phyloP scores from a whole-genome alignment of 1,140 invertebrate species.

The Drosophila subpulchrella region DNA sequence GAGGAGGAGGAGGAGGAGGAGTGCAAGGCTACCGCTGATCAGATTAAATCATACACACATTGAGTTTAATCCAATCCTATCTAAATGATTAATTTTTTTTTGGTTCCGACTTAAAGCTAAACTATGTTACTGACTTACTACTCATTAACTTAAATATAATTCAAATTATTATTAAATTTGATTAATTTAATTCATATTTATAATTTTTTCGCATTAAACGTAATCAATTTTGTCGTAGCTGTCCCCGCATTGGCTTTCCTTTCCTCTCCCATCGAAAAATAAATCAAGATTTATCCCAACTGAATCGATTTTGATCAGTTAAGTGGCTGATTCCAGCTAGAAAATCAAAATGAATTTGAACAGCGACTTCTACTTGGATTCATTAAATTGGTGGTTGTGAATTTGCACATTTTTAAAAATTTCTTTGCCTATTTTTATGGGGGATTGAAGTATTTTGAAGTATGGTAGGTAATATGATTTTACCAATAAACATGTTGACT shows the following conservation, averaged over 20 bases:
- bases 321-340: not conserved
- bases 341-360: too few relatives aligned
- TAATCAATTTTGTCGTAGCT: conserved; percentile 73
- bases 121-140: conserved; percentile 80
- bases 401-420: too few relatives aligned
- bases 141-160: conserved; percentile 83
- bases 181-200: conserved; percentile 83
- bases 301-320: conserved; percentile 17
- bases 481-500: not conserved
- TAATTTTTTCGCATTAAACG: conserved; percentile 81
- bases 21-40: conserved; percentile 20
- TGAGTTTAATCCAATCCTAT: conserved; percentile 36
- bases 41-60: conserved; percentile 39
- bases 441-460: too few relatives aligned
- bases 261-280: conserved; percentile 8
- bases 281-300: conserved; percentile 36
- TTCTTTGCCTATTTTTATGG: too few relatives aligned
- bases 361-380: not conserved
- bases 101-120: conserved; percentile 69
- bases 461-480: not conserved
- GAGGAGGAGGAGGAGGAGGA: conserved; percentile 13
- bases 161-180: conserved; percentile 82
- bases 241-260: conserved; percentile 60
- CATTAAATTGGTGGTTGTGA: too few relatives aligned
- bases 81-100: conserved; percentile 53